Evolutionary conservation across 2,113 vertebrate genomes (phyloP).

Genomic region (Nycticryphes semicollaris): DNA sequence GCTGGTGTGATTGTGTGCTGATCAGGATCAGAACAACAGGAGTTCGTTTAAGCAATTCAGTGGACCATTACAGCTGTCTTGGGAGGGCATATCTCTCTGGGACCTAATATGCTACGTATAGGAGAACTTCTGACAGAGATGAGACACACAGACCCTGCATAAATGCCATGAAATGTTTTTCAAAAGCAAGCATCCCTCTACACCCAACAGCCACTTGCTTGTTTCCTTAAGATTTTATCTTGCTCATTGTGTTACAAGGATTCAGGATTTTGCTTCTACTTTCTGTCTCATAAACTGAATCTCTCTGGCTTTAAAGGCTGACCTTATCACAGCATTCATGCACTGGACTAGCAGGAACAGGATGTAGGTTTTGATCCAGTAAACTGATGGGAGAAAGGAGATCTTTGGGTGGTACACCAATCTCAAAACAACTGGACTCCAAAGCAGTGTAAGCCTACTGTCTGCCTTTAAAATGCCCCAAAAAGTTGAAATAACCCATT

Average conservation of each 20-base stretch:
- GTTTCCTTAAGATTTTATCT: neutral
- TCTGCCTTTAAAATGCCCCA: neutral
- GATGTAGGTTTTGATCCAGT: neutral
- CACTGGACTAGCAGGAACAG: neutral
- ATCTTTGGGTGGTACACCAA: neutral
- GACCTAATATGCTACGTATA: neutral
- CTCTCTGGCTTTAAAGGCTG: neutral
- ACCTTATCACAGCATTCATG: neutral
- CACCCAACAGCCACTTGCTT: neutral
- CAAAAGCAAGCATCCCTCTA: neutral
- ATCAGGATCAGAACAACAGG: rapidly evolving
- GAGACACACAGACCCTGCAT: neutral
- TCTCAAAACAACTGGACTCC: rapidly evolving
- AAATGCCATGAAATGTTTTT: neutral
- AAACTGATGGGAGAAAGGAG: neutral
- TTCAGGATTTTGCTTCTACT: neutral
- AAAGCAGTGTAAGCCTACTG: neutral
- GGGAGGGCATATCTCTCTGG: neutral
- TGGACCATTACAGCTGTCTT: neutral
- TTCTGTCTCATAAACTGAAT: neutral
- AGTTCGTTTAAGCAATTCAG: neutral
- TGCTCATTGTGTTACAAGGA: neutral
- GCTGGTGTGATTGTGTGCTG: neutral
- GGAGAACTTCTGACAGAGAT: neutral
- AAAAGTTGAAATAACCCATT: neutral